These are phyloP conservation scores for Ophioderma brevispina DNA, from an alignment of 35 echinoderm and acorn worm species.

Conservation along the genomic window DNA sequence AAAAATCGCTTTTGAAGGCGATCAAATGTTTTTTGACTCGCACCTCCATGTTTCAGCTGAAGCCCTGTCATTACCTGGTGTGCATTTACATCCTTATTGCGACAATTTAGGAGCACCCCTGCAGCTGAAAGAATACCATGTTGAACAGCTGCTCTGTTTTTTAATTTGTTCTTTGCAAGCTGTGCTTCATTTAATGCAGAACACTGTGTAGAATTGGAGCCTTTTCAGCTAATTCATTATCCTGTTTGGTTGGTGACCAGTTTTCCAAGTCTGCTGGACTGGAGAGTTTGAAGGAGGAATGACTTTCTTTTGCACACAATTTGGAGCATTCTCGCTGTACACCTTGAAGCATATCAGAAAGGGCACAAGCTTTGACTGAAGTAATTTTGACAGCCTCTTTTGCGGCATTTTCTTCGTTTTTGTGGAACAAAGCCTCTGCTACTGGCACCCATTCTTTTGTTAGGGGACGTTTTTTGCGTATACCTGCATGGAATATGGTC, in stretches of 20 bases:
- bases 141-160: neutral
- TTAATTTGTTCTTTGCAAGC: neutral
- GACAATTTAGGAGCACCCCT: neutral
- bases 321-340: neutral
- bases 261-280: neutral
- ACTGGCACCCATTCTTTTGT: neutral
- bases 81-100: neutral
- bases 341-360: neutral
- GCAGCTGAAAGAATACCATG: neutral
- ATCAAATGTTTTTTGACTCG: neutral
- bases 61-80: neutral
- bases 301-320: neutral
- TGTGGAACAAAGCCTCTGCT: neutral
- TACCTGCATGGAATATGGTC: neutral
- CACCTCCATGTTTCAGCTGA: neutral
- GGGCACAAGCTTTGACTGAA: neutral
- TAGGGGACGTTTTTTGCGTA: neutral
- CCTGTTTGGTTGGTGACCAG: neutral
- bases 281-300: neutral
- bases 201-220: neutral
- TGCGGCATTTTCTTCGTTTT: neutral
- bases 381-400: neutral
- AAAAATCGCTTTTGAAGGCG: neutral
- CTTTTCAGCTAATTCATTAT: neutral
- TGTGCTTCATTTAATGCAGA: neutral